Percentiles rank a stretch among this genome's conserved stretches.
These are phyloP conservation scores for Alitta virens DNA, from an alignment of 2,888 invertebrate species.

Conservation along the genomic window DNA sequence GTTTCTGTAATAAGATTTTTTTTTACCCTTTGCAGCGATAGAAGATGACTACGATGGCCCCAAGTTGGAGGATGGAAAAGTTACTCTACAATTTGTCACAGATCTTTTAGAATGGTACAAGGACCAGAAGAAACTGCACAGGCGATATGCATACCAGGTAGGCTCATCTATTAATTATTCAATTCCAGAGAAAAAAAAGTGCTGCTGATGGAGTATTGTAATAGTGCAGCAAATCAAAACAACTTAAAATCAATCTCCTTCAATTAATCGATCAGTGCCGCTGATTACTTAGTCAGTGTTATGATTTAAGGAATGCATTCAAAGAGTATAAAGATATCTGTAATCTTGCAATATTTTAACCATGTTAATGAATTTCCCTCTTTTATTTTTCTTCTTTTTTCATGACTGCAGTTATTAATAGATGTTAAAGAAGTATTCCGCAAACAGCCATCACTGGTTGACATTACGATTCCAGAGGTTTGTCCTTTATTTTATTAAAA, in stretches of 20 bases:
- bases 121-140: slow-evolving; percentile 87
- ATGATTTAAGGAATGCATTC: too few species aligned
- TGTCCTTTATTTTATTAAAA: slow-evolving; percentile 22
- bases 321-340: too few species aligned
- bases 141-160: slow-evolving; percentile 93
- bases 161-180: not conserved
- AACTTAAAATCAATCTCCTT: too few species aligned
- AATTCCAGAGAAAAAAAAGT: not conserved
- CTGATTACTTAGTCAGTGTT: too few species aligned
- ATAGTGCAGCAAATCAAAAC: too few species aligned
- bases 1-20: too few species aligned
- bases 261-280: too few species aligned
- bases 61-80: slow-evolving; percentile 69
- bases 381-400: too few species aligned
- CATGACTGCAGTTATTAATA: slow-evolving; percentile 74
- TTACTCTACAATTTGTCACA: slow-evolving; percentile 84
- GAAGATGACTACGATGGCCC: slow-evolving; percentile 95
- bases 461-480: slow-evolving; percentile 78
- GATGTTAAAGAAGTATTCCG: slow-evolving; percentile 83
- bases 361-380: too few species aligned
- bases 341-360: too few species aligned
- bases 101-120: slow-evolving; percentile 87
- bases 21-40: slow-evolving; percentile 69
- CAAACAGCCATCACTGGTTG: slow-evolving; percentile 82
- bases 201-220: too few species aligned